A percentile compares a stretch with the other conserved stretches of the same genome.
These are phyloP conservation scores for Etheostoma spectabile DNA, from an alignment of 2,113 vertebrate species.

Conservation along the genomic window DNA sequence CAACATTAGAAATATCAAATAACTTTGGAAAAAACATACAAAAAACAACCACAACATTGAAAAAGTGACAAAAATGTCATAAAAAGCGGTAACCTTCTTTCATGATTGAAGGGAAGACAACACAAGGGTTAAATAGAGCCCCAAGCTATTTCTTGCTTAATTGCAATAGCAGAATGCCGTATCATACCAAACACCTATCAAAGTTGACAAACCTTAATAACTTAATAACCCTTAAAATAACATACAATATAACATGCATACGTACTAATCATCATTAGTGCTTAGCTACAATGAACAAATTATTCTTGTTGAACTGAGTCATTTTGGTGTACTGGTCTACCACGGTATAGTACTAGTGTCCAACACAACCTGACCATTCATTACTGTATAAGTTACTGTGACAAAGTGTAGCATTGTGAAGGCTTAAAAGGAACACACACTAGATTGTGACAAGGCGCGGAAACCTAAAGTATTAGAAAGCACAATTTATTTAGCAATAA, in stretches of 20 bases:
- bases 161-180: neutral
- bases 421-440: neutral
- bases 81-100: no score
- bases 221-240: no score
- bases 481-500: neutral
- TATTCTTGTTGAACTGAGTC: no score
- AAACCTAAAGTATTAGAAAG: neutral
- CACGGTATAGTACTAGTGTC: neutral
- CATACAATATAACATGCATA: no score
- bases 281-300: no score
- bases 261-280: no score
- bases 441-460: neutral
- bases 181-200: neutral
- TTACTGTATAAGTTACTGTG: neutral
- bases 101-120: no score
- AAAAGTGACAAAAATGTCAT: no score
- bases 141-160: neutral
- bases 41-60: no score
- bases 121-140: neutral
- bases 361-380: neutral
- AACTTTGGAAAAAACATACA: no score
- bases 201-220: neutral
- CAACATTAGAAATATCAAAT: no score
- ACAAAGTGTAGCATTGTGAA: neutral
- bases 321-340: no score